Evolutionary conservation across 2,797 vertebrate genomes (phyloP).

Genomic region (Lates japonicus): DNA sequence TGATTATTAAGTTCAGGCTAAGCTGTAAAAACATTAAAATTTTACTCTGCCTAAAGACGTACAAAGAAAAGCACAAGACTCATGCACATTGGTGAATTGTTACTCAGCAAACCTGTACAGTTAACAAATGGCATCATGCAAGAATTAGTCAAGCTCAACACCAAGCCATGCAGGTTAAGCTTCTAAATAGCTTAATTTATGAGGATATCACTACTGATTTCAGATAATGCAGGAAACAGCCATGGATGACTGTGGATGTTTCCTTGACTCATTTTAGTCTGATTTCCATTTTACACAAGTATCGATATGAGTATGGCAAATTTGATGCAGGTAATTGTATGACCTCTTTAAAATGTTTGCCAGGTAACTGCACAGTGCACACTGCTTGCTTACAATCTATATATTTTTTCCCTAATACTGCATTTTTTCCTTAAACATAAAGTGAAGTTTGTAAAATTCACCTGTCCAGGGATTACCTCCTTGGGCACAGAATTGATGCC

Average conservation of each 20-base stretch:
- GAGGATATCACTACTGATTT: background rate
- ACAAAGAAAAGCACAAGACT: constrained; percentile 13
- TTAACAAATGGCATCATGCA: constrained; percentile 34
- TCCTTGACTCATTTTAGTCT: constrained; percentile 5
- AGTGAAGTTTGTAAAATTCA: constrained; percentile 69
- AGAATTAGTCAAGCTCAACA: background rate
- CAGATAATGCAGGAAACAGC: constrained; percentile 16
- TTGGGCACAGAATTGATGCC: constrained; percentile 87
- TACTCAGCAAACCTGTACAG: constrained; percentile 2
- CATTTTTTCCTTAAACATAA: constrained; percentile 8
- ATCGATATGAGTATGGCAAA: background rate
- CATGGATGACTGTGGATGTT: constrained; percentile 3
- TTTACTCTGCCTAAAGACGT: background rate
- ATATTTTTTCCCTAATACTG: constrained; percentile 15
- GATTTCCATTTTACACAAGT: background rate
- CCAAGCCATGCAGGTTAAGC: constrained; percentile 22
- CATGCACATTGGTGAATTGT: constrained; percentile 31
- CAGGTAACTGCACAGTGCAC: constrained; percentile 23
- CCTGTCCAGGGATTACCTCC: constrained; percentile 91
- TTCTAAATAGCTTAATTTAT: background rate
- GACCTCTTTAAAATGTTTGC: background rate
- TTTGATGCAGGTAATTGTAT: background rate
- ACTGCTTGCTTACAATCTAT: background rate
- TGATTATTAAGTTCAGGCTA: constrained; percentile 1
- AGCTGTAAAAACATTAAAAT: background rate